A percentile compares a stretch with the other conserved stretches of the same genome.
These are phyloP conservation scores for Limenitis camilla DNA, from an alignment of 2,888 invertebrate species.

Conservation along the genomic window DNA sequence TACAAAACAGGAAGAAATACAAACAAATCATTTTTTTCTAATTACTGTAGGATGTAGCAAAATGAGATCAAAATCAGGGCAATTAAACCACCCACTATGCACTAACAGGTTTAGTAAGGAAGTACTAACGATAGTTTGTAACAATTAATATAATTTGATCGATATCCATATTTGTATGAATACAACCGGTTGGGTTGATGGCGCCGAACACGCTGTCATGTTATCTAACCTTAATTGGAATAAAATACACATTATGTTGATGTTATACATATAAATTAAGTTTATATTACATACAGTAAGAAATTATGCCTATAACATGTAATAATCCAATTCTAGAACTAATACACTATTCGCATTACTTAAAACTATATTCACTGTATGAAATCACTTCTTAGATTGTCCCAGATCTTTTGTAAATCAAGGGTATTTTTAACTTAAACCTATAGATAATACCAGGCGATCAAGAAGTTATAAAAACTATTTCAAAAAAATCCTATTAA, in stretches of 20 bases:
- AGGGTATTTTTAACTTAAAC: no score
- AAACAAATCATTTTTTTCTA: neutral
- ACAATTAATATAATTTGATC: slow-evolving; percentile 15
- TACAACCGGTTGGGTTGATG: slow-evolving; percentile 21
- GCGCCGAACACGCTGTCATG: slow-evolving; percentile 12
- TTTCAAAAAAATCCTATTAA: no score
- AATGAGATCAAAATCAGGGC: slow-evolving; percentile 3
- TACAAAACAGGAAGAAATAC: neutral
- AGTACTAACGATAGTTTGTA: slow-evolving; percentile 10
- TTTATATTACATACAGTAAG: no score
- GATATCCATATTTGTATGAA: slow-evolving; percentile 23
- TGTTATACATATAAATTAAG: neutral
- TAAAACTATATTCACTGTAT: no score
- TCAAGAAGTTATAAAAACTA: no score
- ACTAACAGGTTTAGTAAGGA: slow-evolving; percentile 9
- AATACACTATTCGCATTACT: no score
- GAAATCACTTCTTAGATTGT: no score
- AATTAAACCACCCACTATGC: slow-evolving; percentile 6
- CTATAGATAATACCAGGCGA: no score
- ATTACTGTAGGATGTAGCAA: neutral
- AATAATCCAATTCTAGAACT: no score
- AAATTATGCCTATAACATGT: no score
- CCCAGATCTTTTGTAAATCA: no score
- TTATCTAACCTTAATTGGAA: slow-evolving; percentile 9
- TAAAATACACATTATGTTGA: neutral